Evolutionary conservation across 2,888 invertebrate genomes (phyloP), one percentile per base, ranked within the genome.

Genomic region (Pandemis heparana): DNA sequence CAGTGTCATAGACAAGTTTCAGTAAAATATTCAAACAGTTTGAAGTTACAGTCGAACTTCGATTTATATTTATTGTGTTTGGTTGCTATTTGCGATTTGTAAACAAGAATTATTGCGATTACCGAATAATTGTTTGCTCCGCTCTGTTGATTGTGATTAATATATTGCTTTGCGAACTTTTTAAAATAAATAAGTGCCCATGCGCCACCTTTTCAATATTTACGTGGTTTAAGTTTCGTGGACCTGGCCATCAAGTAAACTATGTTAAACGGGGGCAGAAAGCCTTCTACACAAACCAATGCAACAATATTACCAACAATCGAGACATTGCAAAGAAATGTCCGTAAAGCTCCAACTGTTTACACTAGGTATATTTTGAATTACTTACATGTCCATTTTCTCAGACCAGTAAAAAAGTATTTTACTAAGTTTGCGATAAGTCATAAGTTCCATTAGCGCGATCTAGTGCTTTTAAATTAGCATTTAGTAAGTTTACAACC

Each of bases 241-340:
- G 23, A 18, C 10, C 10, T 56, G 5, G 8, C 23, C 5, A 18
- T 53, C n/a, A 53, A 39, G 32, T 12, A 51, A 51, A 70, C n/a
- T 48, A 74, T 78, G 74, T 70, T 79, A 63, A 80, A 83, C 39
- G 81, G 70, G 61, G 77, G 73, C 69, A 14, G 75, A 76, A 79
- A 75, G 43, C 61, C 71, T 64, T 71, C 66, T n/a, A 64, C 41
- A 64, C 67, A 71, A 60, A 71, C 71, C 14, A 75, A 70, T 65
- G 61, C 82, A 16, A 78, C 80, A 32, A 83, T 85, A 56, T 84
- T 94, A 71, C 94, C 94, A 53, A 92, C 94, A 1, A 89, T 94
- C 74, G 90, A 92, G 78, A 90, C 86, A 14, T 76, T 93, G 56
- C 92, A 92, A 76, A 85, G 90, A 77, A 94, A 94, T 87, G 83